Evolutionary conservation across 2,113 vertebrate genomes (phyloP).

Genomic region (Plecotus auritus): DNA sequence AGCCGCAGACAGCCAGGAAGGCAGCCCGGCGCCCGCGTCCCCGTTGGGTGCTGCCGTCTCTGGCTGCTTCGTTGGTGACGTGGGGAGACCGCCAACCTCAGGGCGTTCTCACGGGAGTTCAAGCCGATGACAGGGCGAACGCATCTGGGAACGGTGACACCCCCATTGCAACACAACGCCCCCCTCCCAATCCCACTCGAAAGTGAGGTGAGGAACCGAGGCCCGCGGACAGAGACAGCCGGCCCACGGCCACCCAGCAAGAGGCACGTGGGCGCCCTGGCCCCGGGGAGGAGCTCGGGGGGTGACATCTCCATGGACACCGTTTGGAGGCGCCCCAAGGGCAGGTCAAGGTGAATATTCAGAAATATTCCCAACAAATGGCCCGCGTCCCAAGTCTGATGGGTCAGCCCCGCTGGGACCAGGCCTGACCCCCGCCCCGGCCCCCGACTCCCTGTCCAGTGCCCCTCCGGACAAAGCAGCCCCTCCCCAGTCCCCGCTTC

Average conservation of each 20-base stretch:
- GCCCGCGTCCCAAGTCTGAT: fast-evolving
- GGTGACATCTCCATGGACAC: not conserved
- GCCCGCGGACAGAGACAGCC: fast-evolving
- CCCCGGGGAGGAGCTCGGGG: no score
- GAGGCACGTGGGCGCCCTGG: no score
- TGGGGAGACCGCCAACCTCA: fast-evolving
- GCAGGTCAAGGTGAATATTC: not conserved
- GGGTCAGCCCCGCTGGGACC: fast-evolving
- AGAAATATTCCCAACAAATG: not conserved
- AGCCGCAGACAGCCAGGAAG: not conserved
- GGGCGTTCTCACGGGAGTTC: fast-evolving
- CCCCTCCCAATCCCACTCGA: fast-evolving
- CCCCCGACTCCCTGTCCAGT: fast-evolving
- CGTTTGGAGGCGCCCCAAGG: not conserved
- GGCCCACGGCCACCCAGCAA: fast-evolving
- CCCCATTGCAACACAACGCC: no score
- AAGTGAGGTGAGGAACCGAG: not conserved
- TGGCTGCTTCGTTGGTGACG: not conserved
- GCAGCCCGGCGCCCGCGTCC: fast-evolving
- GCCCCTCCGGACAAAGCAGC: not conserved
- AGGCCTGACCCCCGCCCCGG: not conserved
- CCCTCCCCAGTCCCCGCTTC: fast-evolving
- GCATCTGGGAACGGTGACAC: no score
- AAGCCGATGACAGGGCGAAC: fast-evolving
- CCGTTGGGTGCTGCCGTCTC: fast-evolving